Evolutionary conservation across 1,140 invertebrate genomes (phyloP).

Genomic region (Drosophila orosa): DNA sequence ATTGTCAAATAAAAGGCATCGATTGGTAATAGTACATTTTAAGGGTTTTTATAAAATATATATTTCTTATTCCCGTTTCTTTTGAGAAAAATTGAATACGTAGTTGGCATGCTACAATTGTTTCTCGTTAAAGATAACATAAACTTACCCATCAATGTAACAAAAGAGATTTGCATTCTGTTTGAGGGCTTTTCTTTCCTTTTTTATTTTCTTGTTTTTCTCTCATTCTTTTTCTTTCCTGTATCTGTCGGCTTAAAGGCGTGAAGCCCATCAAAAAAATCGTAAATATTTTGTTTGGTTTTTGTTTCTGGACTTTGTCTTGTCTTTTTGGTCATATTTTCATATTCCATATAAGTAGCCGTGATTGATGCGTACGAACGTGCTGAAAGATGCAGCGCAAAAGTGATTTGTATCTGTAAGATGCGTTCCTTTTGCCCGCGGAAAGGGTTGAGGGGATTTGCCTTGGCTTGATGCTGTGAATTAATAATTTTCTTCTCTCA

Average conservation of each 20-base stretch:
- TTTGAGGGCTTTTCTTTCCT: constrained; percentile 65
- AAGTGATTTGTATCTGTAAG: constrained; percentile 73
- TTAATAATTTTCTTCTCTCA: constrained; percentile 51
- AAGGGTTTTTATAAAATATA: not conserved
- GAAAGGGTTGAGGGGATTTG: constrained; percentile 9
- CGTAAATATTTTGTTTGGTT: constrained; percentile 76
- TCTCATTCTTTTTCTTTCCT: constrained; percentile 35
- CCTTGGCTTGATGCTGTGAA: constrained; percentile 39
- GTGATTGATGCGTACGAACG: constrained; percentile 75
- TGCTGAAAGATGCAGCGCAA: constrained; percentile 76
- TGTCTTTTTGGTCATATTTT: constrained; percentile 61
- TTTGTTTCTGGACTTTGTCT: constrained; percentile 44
- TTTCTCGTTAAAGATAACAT: not conserved
- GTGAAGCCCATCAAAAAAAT: constrained; percentile 71
- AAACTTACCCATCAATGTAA: constrained; percentile 41
- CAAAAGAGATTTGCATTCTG: constrained; percentile 43
- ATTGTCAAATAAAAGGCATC: not conserved
- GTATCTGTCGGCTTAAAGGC: constrained; percentile 78
- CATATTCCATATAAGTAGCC: constrained; percentile 76
- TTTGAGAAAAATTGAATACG: constrained; percentile 1
- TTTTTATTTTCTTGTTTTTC: constrained; percentile 14
- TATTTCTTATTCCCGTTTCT: constrained; percentile 16
- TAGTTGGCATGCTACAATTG: constrained; percentile 3
- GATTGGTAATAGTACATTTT: not conserved
- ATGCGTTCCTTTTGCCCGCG: constrained; percentile 36